phyloP scores from a whole-genome alignment of 64 coral and sea anemone genomes.

The Dendrophyllia cribrosa region DNA sequence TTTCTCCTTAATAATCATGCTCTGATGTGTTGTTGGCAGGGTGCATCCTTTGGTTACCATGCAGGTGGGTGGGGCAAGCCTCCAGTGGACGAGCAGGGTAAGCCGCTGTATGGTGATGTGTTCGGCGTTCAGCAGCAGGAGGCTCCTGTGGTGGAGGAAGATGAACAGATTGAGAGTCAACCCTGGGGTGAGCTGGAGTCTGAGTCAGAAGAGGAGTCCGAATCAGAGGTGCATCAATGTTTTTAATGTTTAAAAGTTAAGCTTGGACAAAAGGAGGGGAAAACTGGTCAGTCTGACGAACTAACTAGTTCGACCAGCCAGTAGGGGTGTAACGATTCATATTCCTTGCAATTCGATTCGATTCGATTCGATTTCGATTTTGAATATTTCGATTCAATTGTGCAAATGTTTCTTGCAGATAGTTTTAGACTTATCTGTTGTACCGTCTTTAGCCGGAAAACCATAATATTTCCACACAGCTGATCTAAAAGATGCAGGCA shows the following conservation, averaged over 20 bases:
- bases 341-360: too few species aligned
- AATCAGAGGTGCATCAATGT: conserved; percentile 77
- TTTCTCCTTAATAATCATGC: neutral
- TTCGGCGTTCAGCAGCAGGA: conserved; percentile 89
- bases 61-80: conserved; percentile 99
- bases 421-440: too few species aligned
- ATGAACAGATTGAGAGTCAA: conserved; percentile 79
- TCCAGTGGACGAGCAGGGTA: conserved; percentile 94
- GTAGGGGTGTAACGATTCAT: too few species aligned
- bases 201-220: conserved; percentile 90
- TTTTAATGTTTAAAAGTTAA: neutral
- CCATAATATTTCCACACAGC: too few species aligned
- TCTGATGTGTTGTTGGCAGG: conserved; percentile 34
- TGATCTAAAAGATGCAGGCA: too few species aligned
- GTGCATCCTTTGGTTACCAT: conserved; percentile 98
- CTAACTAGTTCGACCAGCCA: too few species aligned
- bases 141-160: conserved; percentile 73
- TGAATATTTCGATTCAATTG: too few species aligned
- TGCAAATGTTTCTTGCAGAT: too few species aligned
- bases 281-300: too few species aligned
- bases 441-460: too few species aligned
- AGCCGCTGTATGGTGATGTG: conserved; percentile 97
- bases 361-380: too few species aligned
- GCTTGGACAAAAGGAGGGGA: too few species aligned
- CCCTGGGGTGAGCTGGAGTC: conserved; percentile 98